Percentiles rank a stretch among this genome's conserved stretches.
phyloP scores from a whole-genome alignment of 2,888 invertebrate genomes.

The Andricus quercusramuli region DNA sequence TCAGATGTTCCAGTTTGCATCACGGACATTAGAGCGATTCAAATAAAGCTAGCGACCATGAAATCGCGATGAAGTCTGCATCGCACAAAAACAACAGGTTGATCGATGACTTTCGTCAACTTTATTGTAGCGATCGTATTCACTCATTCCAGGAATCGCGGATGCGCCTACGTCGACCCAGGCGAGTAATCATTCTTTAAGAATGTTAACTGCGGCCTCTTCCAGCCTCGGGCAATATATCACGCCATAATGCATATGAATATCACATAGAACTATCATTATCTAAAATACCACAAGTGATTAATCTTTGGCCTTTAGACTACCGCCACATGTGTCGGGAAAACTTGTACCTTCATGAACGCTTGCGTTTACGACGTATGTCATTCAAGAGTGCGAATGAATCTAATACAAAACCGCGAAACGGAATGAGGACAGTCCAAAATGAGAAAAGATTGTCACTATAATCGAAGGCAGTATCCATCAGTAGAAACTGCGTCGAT shows the following conservation, averaged over 20 bases:
- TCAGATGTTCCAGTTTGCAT: constrained; percentile 20
- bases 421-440: neutral
- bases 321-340: constrained; percentile 48
- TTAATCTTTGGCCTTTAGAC: constrained; percentile 63
- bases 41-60: constrained; percentile 8
- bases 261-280: constrained; percentile 62
- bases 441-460: neutral
- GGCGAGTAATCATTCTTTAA: constrained; percentile 57
- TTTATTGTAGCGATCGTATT: constrained; percentile 43
- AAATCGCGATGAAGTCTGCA: constrained; percentile 18
- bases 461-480: neutral
- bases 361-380: constrained; percentile 4
- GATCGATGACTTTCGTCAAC: constrained; percentile 52
- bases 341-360: constrained; percentile 26
- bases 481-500: neutral
- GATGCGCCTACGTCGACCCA: constrained; percentile 49
- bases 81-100: constrained; percentile 36
- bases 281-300: constrained; percentile 64
- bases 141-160: constrained; percentile 55
- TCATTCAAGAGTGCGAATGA: neutral
- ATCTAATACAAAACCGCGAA: constrained; percentile 11
- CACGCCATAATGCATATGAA: constrained; percentile 59
- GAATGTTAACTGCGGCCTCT: constrained; percentile 62
- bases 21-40: constrained; percentile 8
- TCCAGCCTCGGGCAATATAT: constrained; percentile 59